Evolutionary conservation across 1,140 invertebrate genomes (phyloP).

Genomic region (Drosophila pallidifrons): DNA sequence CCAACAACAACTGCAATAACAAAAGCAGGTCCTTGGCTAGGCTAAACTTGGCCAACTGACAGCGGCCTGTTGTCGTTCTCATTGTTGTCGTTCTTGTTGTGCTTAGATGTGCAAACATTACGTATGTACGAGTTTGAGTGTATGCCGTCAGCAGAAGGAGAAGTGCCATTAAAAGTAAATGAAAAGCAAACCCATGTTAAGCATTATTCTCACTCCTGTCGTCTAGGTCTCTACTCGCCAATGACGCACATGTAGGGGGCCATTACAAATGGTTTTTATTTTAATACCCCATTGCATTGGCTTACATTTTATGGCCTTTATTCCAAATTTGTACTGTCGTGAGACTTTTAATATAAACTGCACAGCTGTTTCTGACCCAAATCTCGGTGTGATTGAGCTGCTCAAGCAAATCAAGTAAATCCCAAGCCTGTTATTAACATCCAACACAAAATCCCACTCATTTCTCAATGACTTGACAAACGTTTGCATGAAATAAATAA

Average conservation of each 20-base stretch:
- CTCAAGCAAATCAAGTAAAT: conserved; percentile 7
- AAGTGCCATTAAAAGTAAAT: conserved; percentile 44
- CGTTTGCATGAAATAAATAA: background rate
- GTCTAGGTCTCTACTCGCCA: conserved; percentile 6
- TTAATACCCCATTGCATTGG: conserved; percentile 25
- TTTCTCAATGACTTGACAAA: conserved; percentile 34
- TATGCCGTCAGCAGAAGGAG: conserved; percentile 26
- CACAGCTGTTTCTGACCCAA: conserved; percentile 48
- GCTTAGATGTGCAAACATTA: conserved; percentile 47
- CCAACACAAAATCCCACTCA: conserved; percentile 33
- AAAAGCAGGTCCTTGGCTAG: conserved; percentile 51
- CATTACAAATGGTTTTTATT: conserved; percentile 37
- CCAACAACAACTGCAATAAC: conserved; percentile 40
- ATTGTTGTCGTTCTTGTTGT: conserved; percentile 6
- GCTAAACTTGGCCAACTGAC: conserved; percentile 50
- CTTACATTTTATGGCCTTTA: conserved; percentile 50
- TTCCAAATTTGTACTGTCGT: conserved; percentile 60
- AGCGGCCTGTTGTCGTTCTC: conserved; percentile 14
- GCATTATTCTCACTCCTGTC: conserved; percentile 26
- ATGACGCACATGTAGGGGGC: conserved; percentile 53
- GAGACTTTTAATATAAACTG: conserved; percentile 51
- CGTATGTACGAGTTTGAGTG: conserved; percentile 16
- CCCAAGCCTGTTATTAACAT: conserved; percentile 2
- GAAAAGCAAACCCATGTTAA: conserved; percentile 56
- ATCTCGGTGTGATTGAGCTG: conserved; percentile 1